Evolutionary conservation across 2,797 vertebrate genomes (phyloP).

Genomic region (Nannoperca australis): DNA sequence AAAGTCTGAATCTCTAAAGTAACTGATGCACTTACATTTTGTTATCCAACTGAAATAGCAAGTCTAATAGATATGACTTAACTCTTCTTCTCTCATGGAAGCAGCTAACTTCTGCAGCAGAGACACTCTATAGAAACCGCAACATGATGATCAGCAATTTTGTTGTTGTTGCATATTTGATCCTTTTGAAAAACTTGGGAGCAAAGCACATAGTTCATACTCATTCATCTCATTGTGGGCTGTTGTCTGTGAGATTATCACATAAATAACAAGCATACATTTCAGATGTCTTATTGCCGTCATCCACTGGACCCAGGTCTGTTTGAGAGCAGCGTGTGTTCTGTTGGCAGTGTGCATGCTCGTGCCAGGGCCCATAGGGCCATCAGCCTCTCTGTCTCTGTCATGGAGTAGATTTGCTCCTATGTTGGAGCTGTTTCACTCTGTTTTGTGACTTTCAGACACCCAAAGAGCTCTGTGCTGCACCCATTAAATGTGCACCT

Average conservation of each 20-base stretch:
- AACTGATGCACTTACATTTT: constrained; percentile 20
- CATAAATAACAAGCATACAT: constrained; percentile 17
- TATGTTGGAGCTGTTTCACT: constrained; percentile 48
- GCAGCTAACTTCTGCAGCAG: neutral
- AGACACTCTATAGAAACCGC: neutral
- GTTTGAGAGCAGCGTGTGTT: constrained; percentile 12
- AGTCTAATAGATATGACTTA: constrained; percentile 29
- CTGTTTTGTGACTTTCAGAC: constrained; percentile 44
- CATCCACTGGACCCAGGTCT: neutral
- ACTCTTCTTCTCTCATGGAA: constrained; percentile 3
- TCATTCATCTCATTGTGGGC: neutral
- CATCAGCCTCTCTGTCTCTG: constrained; percentile 50
- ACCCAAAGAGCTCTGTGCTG: constrained; percentile 24
- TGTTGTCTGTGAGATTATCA: neutral
- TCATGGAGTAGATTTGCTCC: constrained; percentile 38
- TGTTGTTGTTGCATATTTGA: neutral
- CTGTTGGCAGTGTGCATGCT: constrained; percentile 14
- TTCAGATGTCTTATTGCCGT: constrained; percentile 5
- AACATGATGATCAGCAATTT: constrained; percentile 2
- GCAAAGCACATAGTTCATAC: constrained; percentile 14
- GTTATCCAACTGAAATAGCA: constrained; percentile 42
- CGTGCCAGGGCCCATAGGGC: constrained; percentile 9
- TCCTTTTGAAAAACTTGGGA: constrained; percentile 12
- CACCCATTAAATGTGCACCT: constrained; percentile 60
- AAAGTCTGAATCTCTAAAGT: constrained; percentile 37